phyloP scores from a whole-genome alignment of 2,113 vertebrate genomes.

The Ptyas mucosa region DNA sequence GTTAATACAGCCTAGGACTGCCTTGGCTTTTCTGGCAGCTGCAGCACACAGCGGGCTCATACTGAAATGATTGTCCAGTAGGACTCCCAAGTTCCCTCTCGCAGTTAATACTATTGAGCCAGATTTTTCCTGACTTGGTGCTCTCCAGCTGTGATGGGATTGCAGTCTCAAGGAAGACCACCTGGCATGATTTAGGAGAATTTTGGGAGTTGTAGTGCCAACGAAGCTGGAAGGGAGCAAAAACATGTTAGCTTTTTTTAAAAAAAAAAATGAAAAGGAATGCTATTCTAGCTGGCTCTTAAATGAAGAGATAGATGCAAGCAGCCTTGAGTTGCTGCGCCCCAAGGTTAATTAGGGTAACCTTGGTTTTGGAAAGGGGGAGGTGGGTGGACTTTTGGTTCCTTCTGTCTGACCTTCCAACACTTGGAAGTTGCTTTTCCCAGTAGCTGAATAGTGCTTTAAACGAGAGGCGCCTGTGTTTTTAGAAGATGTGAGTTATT shows the following conservation, averaged over 20 bases:
- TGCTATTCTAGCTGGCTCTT: neutral
- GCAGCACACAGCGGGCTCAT: neutral
- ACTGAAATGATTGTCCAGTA: neutral
- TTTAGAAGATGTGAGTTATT: conserved; percentile 60
- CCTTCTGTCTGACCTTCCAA: conserved; percentile 40
- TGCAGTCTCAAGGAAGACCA: neutral
- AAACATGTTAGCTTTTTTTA: neutral
- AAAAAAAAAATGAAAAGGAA: neutral
- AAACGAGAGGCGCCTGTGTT: conserved; percentile 52
- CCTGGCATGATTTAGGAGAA: neutral
- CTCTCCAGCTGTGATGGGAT: neutral
- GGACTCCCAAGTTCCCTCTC: neutral
- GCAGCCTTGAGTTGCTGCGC: neutral
- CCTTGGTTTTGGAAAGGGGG: conserved; percentile 54
- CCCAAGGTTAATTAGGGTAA: conserved; percentile 57
- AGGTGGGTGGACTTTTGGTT: conserved; percentile 43
- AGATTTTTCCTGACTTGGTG: neutral
- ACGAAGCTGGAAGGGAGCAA: neutral
- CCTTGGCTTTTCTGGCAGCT: neutral
- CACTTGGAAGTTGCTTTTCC: conserved; percentile 61
- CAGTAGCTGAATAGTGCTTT: conserved; percentile 44
- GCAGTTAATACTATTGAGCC: neutral
- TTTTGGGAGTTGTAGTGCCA: neutral
- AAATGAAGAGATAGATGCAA: neutral
- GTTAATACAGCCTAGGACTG: neutral